Evolutionary conservation across 2,113 vertebrate species (phyloP), one percentile per base, ranked within the genome.

Genomic region (Tychaedon coryphoeus): DNA sequence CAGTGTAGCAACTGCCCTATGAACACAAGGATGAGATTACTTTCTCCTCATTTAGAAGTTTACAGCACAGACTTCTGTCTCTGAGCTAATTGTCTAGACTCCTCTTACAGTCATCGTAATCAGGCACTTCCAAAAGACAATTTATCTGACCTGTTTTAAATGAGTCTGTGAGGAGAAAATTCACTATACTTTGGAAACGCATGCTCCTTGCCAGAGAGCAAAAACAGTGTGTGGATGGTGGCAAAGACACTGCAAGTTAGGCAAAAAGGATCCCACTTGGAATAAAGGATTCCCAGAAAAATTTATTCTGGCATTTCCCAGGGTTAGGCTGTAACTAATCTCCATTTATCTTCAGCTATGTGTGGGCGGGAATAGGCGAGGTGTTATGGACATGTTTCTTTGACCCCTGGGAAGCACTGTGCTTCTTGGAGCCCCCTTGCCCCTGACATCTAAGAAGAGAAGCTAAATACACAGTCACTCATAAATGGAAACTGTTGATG

Each of bases 21-120:
- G 18, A 64, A 72, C 67, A 23, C 22, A 60, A 74, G 72, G 43
- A 60, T 74, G 66, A 91, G 22, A 85, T 67, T 87, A 54, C 43
- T 87, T 43, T n/a, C 31, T 89, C 42, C 43, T 85, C 47, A 72
- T 75, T 82, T 90, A 77, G 38, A 71, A 56, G 53, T 88, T 90
- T 72, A 69, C 17, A 45, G 57, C 66, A 50, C 57, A 74, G 74
- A 75, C 40, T 74, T 87, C 57, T 79, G 65, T 85, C 87, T 95
- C 72, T 95, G 90, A 93, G 19, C 40, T 94, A 75, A 91, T 75
- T 4, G 7, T 81, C 66, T 90, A 65, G 81, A 64, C 53, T 85
- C 22, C 19, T 34, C 79, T 66, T 36, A 64, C 6, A 90, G 61
- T 67, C 85, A 56, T 4, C 50, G 51, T 72, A 92, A 94, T 72